A percentile compares a stretch with the other conserved stretches of the same genome.
Evolutionary conservation across 64 coral and sea anemone species (phyloP).

Genomic region (Pocillopora verrucosa): DNA sequence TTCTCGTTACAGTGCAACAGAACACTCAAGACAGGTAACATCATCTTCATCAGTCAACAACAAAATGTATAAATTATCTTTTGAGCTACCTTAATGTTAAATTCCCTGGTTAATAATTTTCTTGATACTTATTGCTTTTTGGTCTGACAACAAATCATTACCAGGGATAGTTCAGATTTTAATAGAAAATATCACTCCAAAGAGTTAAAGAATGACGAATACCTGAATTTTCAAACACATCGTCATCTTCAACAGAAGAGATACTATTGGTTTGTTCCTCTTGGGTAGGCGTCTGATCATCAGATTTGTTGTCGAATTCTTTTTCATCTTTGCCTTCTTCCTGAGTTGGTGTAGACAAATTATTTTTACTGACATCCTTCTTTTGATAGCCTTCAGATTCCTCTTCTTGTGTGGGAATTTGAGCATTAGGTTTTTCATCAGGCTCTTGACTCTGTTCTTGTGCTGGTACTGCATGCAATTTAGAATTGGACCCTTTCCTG

Average conservation of each 20-base stretch:
- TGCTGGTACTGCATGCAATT: background rate
- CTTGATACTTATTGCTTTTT: too few species aligned
- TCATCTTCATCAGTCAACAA: background rate
- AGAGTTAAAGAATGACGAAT: background rate
- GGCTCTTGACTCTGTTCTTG: constrained; percentile 4
- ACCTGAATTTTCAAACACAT: constrained; percentile 30
- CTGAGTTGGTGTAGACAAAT: background rate
- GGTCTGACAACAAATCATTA: too few species aligned
- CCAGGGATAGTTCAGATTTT: too few species aligned
- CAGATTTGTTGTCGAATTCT: background rate
- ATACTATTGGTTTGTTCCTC: background rate
- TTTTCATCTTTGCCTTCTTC: background rate
- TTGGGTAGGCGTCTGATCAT: background rate
- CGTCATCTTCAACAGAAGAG: background rate
- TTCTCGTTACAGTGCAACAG: too few species aligned
- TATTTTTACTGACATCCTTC: background rate
- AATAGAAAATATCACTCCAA: too few species aligned
- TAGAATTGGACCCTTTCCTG: background rate
- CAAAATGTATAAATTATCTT: background rate
- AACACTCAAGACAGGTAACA: too few species aligned
- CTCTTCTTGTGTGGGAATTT: background rate
- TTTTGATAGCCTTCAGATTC: background rate
- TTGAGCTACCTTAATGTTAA: too few species aligned
- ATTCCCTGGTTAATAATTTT: too few species aligned
- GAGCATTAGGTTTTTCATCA: background rate